Percentiles rank a stretch among this genome's conserved stretches.
phyloP scores from a whole-genome alignment of 2,888 invertebrate species.

The Crioceris asparagi region DNA sequence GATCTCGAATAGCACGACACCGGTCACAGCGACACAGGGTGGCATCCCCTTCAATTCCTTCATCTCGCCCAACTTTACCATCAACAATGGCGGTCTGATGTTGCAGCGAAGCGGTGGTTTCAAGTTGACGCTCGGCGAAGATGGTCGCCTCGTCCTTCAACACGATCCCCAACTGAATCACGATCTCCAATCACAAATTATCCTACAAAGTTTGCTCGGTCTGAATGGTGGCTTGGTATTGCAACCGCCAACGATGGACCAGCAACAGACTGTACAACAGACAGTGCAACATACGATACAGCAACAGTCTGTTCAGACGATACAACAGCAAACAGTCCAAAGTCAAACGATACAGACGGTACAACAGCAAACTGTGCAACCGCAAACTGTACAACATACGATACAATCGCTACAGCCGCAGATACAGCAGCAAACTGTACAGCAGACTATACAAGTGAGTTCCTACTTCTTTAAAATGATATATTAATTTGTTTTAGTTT shows the following conservation, averaged over 20 bases:
- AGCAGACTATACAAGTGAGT: constrained; percentile 27
- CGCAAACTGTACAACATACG: constrained; percentile 31
- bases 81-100: constrained; percentile 36
- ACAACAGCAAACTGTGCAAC: constrained; percentile 37
- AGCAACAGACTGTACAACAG: constrained; percentile 34
- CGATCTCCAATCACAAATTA: constrained; percentile 39
- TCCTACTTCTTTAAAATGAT: no score
- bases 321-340: constrained; percentile 37
- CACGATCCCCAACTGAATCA: constrained; percentile 51
- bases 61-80: constrained; percentile 35
- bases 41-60: constrained; percentile 33
- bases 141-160: constrained; percentile 54
- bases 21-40: constrained; percentile 24
- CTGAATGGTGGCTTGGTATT: constrained; percentile 35
- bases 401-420: constrained; percentile 33
- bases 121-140: constrained; percentile 55
- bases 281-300: constrained; percentile 37
- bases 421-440: constrained; percentile 28
- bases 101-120: constrained; percentile 49
- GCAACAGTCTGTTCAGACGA: constrained; percentile 37
- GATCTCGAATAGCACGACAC: constrained; percentile 29
- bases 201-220: constrained; percentile 37
- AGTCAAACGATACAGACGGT: constrained; percentile 38
- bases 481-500: no score
- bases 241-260: constrained; percentile 37